Conservation (phyloP, 2,888 invertebrate genomes). For the Bugulina stolonifera region DNA sequence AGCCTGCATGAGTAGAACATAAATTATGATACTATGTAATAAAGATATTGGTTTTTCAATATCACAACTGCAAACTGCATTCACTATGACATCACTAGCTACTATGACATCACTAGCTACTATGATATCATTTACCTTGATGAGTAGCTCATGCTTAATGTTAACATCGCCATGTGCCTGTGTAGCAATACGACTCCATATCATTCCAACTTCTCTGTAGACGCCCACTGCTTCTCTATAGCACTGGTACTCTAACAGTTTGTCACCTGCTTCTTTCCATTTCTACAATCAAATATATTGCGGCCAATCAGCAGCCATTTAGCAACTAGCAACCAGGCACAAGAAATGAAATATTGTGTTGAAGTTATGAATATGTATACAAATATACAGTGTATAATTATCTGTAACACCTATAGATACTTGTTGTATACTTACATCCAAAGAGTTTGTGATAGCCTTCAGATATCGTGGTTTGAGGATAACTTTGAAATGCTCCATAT, state of each 20-base stretch:
- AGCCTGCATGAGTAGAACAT: constrained; percentile 33
- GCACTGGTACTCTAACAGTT: constrained; percentile 9
- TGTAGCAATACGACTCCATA: constrained; percentile 1
- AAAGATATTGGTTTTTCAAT: too few relatives aligned
- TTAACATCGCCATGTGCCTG: constrained; percentile 14
- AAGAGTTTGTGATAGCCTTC: constrained; percentile 7
- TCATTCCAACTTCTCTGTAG: constrained; percentile 6
- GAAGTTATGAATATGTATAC: too few relatives aligned
- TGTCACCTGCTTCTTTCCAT: constrained; percentile 26
- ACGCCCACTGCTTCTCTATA: constrained; percentile 12
- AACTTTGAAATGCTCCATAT: constrained; percentile 24
- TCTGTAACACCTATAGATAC: too few relatives aligned
- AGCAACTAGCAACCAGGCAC: too few relatives aligned
- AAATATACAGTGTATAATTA: too few relatives aligned
- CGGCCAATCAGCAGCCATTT: too few relatives aligned
- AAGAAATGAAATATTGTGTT: too few relatives aligned
- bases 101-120: neutral
- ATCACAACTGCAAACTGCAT: constrained; percentile 18
- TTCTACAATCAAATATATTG: constrained; percentile 14
- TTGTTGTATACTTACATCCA: constrained; percentile 22
- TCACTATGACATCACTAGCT: neutral
- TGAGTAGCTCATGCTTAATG: constrained; percentile 23
- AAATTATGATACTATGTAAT: too few relatives aligned
- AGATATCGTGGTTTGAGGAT: constrained; percentile 20
- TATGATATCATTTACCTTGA: constrained; percentile 26